Conservation (phyloP, 1,140 invertebrate genomes). For the Microplitis demolitor region DNA sequence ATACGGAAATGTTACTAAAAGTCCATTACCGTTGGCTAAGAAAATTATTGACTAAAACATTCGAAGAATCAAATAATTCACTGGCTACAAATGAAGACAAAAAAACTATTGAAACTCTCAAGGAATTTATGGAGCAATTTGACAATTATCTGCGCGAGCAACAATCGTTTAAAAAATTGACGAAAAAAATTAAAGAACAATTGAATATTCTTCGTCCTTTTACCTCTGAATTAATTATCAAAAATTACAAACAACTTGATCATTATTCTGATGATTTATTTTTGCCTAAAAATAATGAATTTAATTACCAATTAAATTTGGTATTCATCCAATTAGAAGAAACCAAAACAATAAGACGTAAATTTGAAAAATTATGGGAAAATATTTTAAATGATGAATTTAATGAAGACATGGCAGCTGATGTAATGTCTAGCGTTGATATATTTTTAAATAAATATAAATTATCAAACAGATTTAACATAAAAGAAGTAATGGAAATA, state of each 20-base stretch:
- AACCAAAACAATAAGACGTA: constrained; percentile 14
- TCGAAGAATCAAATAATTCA: constrained; percentile 6
- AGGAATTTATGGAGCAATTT: constrained; percentile 27
- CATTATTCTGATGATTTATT: constrained; percentile 29
- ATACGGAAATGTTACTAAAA: constrained; percentile 43
- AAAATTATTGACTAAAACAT: constrained; percentile 42
- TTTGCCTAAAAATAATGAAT: neutral
- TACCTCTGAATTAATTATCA: constrained; percentile 38
- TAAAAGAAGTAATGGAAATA: constrained; percentile 15
- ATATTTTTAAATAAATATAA: constrained; percentile 28
- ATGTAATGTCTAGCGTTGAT: neutral
- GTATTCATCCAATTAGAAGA: constrained; percentile 28
- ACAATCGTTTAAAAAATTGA: constrained; percentile 47
- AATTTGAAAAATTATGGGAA: constrained; percentile 39
- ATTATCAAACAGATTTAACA: constrained; percentile 21
- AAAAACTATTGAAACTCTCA: constrained; percentile 20
- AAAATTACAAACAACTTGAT: constrained; percentile 26
- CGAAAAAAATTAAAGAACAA: constrained; percentile 42
- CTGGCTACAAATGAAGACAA: neutral
- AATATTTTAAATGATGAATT: constrained; percentile 18
- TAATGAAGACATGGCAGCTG: constrained; percentile 8
- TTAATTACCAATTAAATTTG: constrained; percentile 36
- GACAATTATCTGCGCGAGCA: constrained; percentile 33
- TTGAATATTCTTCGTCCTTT: constrained; percentile 43
- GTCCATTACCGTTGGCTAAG: constrained; percentile 55